A percentile compares a stretch with the other conserved stretches of the same genome.
Conservation (phyloP, 1,140 invertebrate species). For the Sminthurides bifidus region DNA sequence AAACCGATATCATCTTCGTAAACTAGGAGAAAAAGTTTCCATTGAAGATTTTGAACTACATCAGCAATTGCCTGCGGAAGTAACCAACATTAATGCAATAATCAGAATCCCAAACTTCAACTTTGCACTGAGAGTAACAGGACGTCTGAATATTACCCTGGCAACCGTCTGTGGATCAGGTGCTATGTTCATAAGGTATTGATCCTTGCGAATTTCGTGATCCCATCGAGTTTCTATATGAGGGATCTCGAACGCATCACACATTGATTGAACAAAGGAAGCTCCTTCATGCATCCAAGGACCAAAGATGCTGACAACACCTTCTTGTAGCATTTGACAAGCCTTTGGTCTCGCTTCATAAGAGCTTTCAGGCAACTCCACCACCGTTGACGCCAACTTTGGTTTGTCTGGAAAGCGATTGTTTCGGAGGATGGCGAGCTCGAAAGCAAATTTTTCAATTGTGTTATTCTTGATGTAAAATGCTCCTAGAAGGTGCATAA, state of each 20-base stretch:
- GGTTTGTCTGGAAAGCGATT: too few species aligned
- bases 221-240: slow-evolving; percentile 91
- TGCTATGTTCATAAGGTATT: slow-evolving; percentile 84
- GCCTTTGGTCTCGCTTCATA: too few species aligned
- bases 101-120: too few species aligned
- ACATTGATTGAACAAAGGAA: slow-evolving; percentile 86
- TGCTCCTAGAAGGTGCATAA: too few species aligned
- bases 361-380: too few species aligned
- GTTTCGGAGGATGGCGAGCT: too few species aligned
- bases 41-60: slow-evolving; percentile 73
- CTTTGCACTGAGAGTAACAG: too few species aligned
- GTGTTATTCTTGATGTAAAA: too few species aligned
- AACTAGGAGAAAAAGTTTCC: slow-evolving; percentile 88
- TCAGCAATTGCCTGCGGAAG: slow-evolving; percentile 70
- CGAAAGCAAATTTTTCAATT: too few species aligned
- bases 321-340: slow-evolving; percentile 46
- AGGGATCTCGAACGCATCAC: slow-evolving; percentile 92
- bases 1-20: slow-evolving; percentile 91
- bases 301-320: slow-evolving; percentile 70
- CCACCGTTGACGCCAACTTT: too few species aligned
- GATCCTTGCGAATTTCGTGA: slow-evolving; percentile 68
- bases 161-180: slow-evolving; percentile 83
- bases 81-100: neutral
- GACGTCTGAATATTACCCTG: slow-evolving; percentile 53
- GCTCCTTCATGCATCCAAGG: slow-evolving; percentile 70